Conservation (phyloP, 2,888 invertebrate genomes). For the Orgyia antiqua region DNA sequence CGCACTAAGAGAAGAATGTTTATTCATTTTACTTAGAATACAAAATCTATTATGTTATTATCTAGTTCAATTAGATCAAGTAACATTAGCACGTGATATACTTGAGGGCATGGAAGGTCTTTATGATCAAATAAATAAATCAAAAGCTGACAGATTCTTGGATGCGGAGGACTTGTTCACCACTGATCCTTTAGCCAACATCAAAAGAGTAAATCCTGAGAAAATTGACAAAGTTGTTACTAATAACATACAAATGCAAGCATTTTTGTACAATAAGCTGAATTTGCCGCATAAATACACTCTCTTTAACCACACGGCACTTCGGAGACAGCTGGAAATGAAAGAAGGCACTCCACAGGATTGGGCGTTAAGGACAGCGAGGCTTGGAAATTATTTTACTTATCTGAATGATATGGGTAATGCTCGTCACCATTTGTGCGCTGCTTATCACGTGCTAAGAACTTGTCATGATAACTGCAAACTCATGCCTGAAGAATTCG, state of each 20-base stretch:
- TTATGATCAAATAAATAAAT: conserved; percentile 56
- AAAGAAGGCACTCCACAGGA: conserved; percentile 76
- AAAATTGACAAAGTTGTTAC: conserved; percentile 78
- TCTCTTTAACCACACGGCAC: conserved; percentile 73
- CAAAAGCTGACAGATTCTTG: conserved; percentile 45
- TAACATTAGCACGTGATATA: conserved; percentile 60
- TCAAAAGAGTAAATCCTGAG: conserved; percentile 55
- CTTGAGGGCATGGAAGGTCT: conserved; percentile 69
- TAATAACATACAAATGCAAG: conserved; percentile 81
- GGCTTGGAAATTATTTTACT: conserved; percentile 74
- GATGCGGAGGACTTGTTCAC: conserved; percentile 78
- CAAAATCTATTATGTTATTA: conserved; percentile 79
- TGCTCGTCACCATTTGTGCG: conserved; percentile 82
- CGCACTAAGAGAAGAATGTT: conserved; percentile 52
- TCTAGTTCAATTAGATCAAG: conserved; percentile 71
- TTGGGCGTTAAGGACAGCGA: conserved; percentile 76
- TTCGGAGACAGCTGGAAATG: conserved; percentile 75
- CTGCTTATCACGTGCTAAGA: conserved; percentile 76
- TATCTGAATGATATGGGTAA: conserved; percentile 57
- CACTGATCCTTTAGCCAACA: conserved; percentile 38
- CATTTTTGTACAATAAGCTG: conserved; percentile 77
- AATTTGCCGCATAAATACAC: conserved; percentile 73
- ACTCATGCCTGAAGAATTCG: conserved; percentile 62
- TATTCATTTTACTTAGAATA: conserved; percentile 75
- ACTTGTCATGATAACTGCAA: conserved; percentile 75